Conservation (phyloP, 2,888 invertebrate genomes). For the Troilus luridus region DNA sequence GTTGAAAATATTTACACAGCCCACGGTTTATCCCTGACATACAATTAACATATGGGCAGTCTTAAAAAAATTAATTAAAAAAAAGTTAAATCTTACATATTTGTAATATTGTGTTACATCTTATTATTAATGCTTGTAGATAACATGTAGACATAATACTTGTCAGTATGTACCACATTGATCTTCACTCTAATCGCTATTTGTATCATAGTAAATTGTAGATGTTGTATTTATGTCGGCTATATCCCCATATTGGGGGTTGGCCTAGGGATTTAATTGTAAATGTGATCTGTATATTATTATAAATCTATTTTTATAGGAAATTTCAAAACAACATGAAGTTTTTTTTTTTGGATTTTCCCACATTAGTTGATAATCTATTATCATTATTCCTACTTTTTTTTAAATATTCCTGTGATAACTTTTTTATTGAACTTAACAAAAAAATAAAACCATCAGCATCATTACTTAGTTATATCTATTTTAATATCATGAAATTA, state of each 20-base stretch:
- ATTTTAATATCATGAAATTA: too few species aligned
- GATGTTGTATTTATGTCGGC: constrained; percentile 62
- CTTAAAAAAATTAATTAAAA: neutral
- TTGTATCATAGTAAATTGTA: constrained; percentile 59
- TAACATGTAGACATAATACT: constrained; percentile 57
- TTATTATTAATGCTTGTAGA: constrained; percentile 58
- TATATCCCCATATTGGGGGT: constrained; percentile 64
- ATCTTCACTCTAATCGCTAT: constrained; percentile 54
- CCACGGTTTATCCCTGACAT: constrained; percentile 8
- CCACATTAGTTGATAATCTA: neutral
- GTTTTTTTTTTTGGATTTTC: constrained; percentile 2
- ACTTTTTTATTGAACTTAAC: too few species aligned
- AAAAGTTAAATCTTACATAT: constrained; percentile 53
- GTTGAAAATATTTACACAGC: constrained; percentile 23
- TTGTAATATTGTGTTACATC: constrained; percentile 57
- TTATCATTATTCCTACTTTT: neutral
- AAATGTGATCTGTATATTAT: constrained; percentile 65
- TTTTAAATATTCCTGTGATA: neutral
- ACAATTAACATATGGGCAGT: constrained; percentile 43
- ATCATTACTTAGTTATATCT: too few species aligned
- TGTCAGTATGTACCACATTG: constrained; percentile 57
- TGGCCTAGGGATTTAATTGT: constrained; percentile 63
- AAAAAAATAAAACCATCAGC: too few species aligned
- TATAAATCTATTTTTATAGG: constrained; percentile 66
- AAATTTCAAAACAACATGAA: constrained; percentile 60